A percentile compares a stretch with the other conserved stretches of the same genome.
Conservation (phyloP, 2,797 vertebrate species). For the Phataginus tetradactyla region DNA sequence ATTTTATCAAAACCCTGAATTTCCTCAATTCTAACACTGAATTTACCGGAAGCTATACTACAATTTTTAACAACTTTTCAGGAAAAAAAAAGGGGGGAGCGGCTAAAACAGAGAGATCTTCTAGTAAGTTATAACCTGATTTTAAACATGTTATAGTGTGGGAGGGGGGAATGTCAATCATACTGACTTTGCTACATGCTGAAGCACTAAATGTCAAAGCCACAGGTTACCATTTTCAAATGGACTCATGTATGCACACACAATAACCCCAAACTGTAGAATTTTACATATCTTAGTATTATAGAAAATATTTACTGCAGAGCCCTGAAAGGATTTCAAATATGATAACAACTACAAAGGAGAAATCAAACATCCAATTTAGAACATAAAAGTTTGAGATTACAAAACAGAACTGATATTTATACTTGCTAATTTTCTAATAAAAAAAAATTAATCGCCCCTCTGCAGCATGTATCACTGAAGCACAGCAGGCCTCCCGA, state of each 20-base stretch:
- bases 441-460: not conserved
- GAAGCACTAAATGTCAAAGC: not conserved
- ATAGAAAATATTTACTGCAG: not conserved
- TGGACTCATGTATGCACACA: not conserved
- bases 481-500: not conserved
- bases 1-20: not conserved
- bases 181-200: fast-evolving
- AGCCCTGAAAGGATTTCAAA: not conserved
- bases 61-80: not conserved
- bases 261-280: not conserved
- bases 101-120: not conserved
- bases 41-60: not conserved
- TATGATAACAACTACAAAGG: not conserved
- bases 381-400: not conserved
- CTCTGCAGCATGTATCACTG: fast-evolving
- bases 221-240: not conserved
- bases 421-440: not conserved
- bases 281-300: not conserved
- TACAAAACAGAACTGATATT: not conserved
- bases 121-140: not conserved
- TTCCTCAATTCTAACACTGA: not conserved
- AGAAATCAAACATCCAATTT: not conserved
- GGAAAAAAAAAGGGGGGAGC: fast-evolving
- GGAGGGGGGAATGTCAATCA: not conserved
- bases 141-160: not conserved